phyloP scores from a whole-genome alignment of 1,140 invertebrate genomes.

The Drosophila pseudoananassae region DNA sequence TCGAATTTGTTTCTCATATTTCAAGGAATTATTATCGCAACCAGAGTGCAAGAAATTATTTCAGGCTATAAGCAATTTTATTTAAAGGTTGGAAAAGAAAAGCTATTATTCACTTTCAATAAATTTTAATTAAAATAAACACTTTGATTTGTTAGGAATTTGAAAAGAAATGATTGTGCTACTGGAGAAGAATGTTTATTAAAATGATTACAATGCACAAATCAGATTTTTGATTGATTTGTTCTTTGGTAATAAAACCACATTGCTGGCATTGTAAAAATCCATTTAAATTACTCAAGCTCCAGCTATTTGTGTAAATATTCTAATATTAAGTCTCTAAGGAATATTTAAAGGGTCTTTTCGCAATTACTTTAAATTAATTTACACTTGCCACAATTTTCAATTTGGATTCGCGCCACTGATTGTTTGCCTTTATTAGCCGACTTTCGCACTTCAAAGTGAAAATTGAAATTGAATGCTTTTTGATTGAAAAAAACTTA shows the following conservation, averaged over 20 bases:
- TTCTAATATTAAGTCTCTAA: not conserved
- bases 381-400: slow-evolving; percentile 12
- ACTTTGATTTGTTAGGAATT: too few species aligned
- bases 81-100: not conserved
- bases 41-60: slow-evolving; percentile 16
- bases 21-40: not conserved
- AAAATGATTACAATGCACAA: not conserved
- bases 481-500: not conserved
- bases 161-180: too few species aligned
- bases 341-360: not conserved
- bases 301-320: not conserved
- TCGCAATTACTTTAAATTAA: slow-evolving; percentile 10
- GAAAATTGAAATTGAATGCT: slow-evolving; percentile 42
- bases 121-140: too few species aligned
- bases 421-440: slow-evolving; percentile 50
- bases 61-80: slow-evolving; percentile 8
- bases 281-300: not conserved
- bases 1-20: slow-evolving; percentile 2
- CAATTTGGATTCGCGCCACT: not conserved
- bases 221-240: not conserved
- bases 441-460: slow-evolving; percentile 55
- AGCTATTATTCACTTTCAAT: too few species aligned
- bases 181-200: not conserved
- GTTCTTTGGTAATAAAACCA: not conserved
- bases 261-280: not conserved